Conservation (phyloP, 2,113 vertebrate genomes). For the Alectura lathami region DNA sequence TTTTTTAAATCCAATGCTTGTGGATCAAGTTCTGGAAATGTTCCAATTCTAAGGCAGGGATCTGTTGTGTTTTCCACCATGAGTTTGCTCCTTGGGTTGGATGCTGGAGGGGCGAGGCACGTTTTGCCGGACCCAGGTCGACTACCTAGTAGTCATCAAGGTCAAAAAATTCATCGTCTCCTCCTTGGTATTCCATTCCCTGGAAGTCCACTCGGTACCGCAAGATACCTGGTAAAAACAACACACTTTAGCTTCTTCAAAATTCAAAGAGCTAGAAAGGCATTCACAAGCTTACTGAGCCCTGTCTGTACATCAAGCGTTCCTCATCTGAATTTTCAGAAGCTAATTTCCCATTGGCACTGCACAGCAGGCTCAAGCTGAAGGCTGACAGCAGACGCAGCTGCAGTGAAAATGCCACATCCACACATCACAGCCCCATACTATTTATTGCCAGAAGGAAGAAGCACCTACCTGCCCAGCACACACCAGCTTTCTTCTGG, state of each 20-base stretch:
- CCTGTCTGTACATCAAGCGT: accelerated
- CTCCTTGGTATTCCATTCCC: conserved; percentile 99
- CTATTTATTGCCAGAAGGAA: accelerated
- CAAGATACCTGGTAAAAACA: conserved; percentile 88
- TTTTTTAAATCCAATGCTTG: conserved; percentile 89
- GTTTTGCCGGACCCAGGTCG: conserved; percentile 86
- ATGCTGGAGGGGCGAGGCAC: conserved; percentile 88
- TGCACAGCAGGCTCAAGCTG: not conserved
- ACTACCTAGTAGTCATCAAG: conserved; percentile 99
- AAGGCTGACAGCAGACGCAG: not conserved
- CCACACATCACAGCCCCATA: accelerated
- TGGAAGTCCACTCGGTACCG: conserved; percentile 99
- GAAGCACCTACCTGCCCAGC: not conserved
- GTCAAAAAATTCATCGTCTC: conserved; percentile 99
- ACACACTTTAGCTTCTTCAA: not conserved
- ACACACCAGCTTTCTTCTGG: not conserved
- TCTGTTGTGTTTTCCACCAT: conserved; percentile 83
- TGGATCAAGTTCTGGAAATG: conserved; percentile 88
- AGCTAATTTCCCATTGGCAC: too few species aligned
- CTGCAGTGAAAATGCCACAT: not conserved
- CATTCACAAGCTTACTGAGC: not conserved
- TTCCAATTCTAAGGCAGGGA: conserved; percentile 98
- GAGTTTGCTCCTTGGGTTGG: conserved; percentile 88
- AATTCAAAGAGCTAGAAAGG: not conserved
- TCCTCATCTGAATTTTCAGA: accelerated